A percentile compares a stretch with the other conserved stretches of the same genome.
Evolutionary conservation across 2,888 invertebrate species (phyloP).

Genomic region (Hypomecis atomaria): DNA sequence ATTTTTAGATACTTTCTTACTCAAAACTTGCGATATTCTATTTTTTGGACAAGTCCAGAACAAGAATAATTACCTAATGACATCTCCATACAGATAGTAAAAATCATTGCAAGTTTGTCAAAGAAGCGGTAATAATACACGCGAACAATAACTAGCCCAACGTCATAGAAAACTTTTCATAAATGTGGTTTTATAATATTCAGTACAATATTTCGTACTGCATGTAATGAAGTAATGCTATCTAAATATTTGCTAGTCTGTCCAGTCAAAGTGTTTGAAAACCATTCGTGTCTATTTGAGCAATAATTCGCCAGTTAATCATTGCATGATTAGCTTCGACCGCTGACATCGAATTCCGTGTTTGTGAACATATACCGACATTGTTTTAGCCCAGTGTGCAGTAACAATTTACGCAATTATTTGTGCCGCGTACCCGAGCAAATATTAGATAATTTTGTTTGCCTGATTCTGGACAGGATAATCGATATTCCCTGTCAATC

Average conservation of each 20-base stretch:
- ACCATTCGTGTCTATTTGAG: constrained; percentile 26
- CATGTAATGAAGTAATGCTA: not conserved
- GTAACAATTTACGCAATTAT: constrained; percentile 68
- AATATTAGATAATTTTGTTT: constrained; percentile 55
- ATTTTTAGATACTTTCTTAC: too few relatives aligned
- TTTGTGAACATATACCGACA: constrained; percentile 29
- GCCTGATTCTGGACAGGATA: constrained; percentile 1
- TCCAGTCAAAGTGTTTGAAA: constrained; percentile 7
- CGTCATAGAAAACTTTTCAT: too few relatives aligned
- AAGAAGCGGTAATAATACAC: too few relatives aligned
- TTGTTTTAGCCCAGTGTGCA: constrained; percentile 50
- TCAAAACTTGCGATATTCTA: too few relatives aligned
- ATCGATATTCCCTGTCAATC: too few relatives aligned
- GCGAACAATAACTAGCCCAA: too few relatives aligned
- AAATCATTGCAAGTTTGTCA: too few relatives aligned
- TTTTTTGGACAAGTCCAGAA: too few relatives aligned
- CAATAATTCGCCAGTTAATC: constrained; percentile 36
- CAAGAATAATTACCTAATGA: too few relatives aligned
- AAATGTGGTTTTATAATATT: too few relatives aligned
- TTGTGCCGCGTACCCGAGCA: constrained; percentile 53
- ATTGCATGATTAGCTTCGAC: constrained; percentile 39
- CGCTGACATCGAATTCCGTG: constrained; percentile 32
- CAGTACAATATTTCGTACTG: too few relatives aligned
- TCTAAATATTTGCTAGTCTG: constrained; percentile 9
- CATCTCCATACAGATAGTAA: too few relatives aligned